A percentile compares a stretch with the other conserved stretches of the same genome.
phyloP scores from a whole-genome alignment of 2,888 invertebrate genomes.

The Acleris laterana region DNA sequence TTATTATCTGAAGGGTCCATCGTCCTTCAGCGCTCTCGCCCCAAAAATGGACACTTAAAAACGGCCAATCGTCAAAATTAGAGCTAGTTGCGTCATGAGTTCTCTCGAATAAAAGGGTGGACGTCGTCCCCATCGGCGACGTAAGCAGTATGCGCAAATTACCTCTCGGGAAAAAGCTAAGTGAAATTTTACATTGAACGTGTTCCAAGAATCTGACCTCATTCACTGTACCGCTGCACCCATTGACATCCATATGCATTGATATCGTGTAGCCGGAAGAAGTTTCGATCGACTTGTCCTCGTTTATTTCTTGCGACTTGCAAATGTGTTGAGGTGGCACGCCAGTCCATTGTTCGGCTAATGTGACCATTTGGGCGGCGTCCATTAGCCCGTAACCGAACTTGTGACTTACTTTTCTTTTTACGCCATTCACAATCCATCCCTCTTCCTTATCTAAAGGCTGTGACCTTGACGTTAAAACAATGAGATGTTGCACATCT shows the following conservation, averaged over 20 bases:
- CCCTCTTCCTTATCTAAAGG: conserved; percentile 96
- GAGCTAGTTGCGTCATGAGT: conserved; percentile 95
- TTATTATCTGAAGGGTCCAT: conserved; percentile 93
- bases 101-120: conserved; percentile 96
- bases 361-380: conserved; percentile 94
- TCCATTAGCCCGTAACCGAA: conserved; percentile 99
- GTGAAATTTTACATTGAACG: conserved; percentile 97
- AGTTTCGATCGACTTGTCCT: conserved; percentile 91
- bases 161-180: conserved; percentile 96
- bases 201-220: conserved; percentile 97
- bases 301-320: conserved; percentile 93
- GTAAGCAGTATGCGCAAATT: conserved; percentile 94
- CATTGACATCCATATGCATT: conserved; percentile 95
- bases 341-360: conserved; percentile 96
- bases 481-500: conserved; percentile 98
- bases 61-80: conserved; percentile 99
- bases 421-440: conserved; percentile 97
- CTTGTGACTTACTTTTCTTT: conserved; percentile 97
- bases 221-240: conserved; percentile 93
- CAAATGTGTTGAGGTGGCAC: conserved; percentile 98
- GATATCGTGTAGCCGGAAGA: conserved; percentile 90
- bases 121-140: conserved; percentile 96
- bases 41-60: conserved; percentile 99
- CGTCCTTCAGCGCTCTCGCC: conserved; percentile 95
- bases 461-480: conserved; percentile 93